Conservation (phyloP, 1,140 invertebrate species). For the Diplogasteroides magnus region DNA sequence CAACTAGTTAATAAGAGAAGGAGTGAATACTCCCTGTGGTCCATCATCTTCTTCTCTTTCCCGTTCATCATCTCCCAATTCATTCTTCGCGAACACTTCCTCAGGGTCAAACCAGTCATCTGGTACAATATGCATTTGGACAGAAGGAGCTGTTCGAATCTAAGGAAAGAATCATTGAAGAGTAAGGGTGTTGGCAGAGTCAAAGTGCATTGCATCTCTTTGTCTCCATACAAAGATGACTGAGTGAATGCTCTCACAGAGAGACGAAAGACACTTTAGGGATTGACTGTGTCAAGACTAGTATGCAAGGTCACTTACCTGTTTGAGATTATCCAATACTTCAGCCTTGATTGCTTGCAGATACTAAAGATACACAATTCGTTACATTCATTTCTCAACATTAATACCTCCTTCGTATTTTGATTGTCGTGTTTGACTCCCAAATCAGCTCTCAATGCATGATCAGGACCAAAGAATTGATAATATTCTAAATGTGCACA, state of each 20-base stretch:
- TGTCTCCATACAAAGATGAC: too few relatives aligned
- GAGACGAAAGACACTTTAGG: too few relatives aligned
- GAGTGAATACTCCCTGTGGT: neutral
- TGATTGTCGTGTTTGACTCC: conserved; percentile 78
- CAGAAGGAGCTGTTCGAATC: conserved; percentile 42
- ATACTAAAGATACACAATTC: conserved; percentile 30
- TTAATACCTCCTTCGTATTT: conserved; percentile 69
- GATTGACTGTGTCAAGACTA: too few relatives aligned
- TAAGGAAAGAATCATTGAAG: neutral
- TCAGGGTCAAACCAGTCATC: conserved; percentile 7
- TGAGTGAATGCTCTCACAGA: too few relatives aligned
- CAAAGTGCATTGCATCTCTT: too few relatives aligned
- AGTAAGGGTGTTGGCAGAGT: conserved; percentile 1
- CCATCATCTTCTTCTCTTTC: neutral
- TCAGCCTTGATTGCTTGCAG: conserved; percentile 43
- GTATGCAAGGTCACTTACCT: neutral
- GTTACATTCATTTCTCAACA: neutral
- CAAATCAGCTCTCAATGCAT: conserved; percentile 82
- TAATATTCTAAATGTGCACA: conserved; percentile 68
- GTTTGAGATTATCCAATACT: conserved; percentile 44
- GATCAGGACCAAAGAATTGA: conserved; percentile 91
- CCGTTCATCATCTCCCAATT: conserved; percentile 2
- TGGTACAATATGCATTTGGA: conserved; percentile 47
- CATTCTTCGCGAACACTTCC: conserved; percentile 10
- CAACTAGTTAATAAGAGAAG: neutral